Evolutionary conservation across 2,888 invertebrate genomes (phyloP).

Genomic region (Sceliomorpha sp.): DNA sequence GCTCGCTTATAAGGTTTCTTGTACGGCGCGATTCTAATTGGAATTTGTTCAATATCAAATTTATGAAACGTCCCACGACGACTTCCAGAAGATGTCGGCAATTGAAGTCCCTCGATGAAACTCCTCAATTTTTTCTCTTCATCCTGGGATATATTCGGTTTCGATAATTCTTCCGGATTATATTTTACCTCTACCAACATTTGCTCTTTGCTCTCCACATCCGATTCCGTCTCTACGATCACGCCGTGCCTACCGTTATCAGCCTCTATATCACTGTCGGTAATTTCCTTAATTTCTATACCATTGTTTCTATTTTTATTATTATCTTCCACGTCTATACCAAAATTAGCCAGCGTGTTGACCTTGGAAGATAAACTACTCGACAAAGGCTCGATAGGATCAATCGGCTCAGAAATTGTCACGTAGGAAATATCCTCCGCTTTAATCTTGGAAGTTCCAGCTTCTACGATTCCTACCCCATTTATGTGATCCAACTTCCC

Average conservation of each 20-base stretch:
- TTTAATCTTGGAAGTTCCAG: conserved; percentile 34
- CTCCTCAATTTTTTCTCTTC: conserved; percentile 70
- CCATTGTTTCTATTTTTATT: conserved; percentile 53
- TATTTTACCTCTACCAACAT: conserved; percentile 29
- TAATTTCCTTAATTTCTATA: conserved; percentile 73
- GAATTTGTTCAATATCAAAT: conserved; percentile 28
- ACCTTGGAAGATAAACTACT: conserved; percentile 59
- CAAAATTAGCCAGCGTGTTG: conserved; percentile 43
- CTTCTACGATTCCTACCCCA: conserved; percentile 73
- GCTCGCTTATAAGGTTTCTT: conserved; percentile 82
- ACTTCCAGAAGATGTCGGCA: conserved; percentile 59
- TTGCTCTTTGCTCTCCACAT: conserved; percentile 83
- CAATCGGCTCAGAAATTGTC: conserved; percentile 70
- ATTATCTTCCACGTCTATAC: conserved; percentile 14
- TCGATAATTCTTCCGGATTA: conserved; percentile 48
- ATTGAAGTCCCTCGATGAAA: conserved; percentile 71
- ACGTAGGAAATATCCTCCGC: conserved; percentile 47
- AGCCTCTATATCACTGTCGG: conserved; percentile 69
- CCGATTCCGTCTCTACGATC: conserved; percentile 85
- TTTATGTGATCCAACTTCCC: conserved; percentile 70
- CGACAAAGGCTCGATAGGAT: conserved; percentile 64
- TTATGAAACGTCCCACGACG: conserved; percentile 11
- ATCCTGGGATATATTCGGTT: conserved; percentile 64
- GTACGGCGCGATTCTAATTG: conserved; percentile 68
- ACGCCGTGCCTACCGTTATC: conserved; percentile 74